phyloP scores from a whole-genome alignment of 1,140 invertebrate genomes.

The Trypoxylus dichotomus region DNA sequence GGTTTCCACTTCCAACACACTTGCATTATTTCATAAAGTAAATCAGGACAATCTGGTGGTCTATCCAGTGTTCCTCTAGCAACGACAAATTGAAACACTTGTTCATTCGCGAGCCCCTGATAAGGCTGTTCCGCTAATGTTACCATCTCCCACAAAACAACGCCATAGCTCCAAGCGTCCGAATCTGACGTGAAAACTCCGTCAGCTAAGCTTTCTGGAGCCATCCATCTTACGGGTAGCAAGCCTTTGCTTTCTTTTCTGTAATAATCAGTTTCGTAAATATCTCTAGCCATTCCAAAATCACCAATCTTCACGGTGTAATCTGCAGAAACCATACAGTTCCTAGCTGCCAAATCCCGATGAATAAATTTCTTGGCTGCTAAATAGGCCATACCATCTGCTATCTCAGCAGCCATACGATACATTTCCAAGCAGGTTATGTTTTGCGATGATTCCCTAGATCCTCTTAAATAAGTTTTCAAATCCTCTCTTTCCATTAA shows the following conservation, averaged over 20 bases:
- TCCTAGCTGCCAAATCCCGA: conserved; percentile 76
- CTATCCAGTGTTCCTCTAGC: conserved; percentile 65
- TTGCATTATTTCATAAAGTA: conserved; percentile 55
- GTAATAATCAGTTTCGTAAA: conserved; percentile 78
- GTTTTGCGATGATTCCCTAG: conserved; percentile 47
- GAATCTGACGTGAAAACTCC: conserved; percentile 73
- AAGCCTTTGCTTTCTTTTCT: conserved; percentile 55
- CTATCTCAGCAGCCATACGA: conserved; percentile 75
- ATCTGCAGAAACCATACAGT: conserved; percentile 75
- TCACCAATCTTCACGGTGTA: conserved; percentile 74
- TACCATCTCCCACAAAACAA: conserved; percentile 77
- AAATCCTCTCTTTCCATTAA: conserved; percentile 75
- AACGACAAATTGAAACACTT: conserved; percentile 68
- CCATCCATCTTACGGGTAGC: conserved; percentile 80
- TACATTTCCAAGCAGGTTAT: conserved; percentile 52
- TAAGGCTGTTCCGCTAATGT: conserved; percentile 77
- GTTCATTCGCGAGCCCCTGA: conserved; percentile 70
- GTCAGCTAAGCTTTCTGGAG: conserved; percentile 73
- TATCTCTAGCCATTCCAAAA: conserved; percentile 70
- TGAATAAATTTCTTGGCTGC: conserved; percentile 74
- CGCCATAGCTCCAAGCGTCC: conserved; percentile 77
- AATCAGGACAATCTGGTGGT: conserved; percentile 58
- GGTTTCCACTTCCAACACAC: conserved; percentile 57
- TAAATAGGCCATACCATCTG: conserved; percentile 80
- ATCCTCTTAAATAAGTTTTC: conserved; percentile 64